A percentile compares a stretch with the other conserved stretches of the same genome.
These are phyloP conservation scores for Caerostris darwini DNA, from an alignment of 1,140 invertebrate species.

Conservation along the genomic window DNA sequence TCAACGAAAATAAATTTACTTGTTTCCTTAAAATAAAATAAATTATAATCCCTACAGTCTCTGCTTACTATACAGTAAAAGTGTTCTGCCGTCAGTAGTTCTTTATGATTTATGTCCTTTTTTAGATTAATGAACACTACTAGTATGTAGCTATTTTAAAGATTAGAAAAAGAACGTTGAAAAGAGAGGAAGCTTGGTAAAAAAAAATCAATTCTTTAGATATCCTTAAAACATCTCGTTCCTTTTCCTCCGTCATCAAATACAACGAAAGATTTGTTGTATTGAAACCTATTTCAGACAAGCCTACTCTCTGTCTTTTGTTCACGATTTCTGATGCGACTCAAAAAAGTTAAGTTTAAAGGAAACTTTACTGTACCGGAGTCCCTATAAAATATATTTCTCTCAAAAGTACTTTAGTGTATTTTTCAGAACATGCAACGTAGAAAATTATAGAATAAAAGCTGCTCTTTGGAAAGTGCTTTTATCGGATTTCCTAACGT, in stretches of 20 bases:
- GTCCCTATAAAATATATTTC: slow-evolving; percentile 48
- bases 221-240: background rate
- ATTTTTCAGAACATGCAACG: slow-evolving; percentile 19
- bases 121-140: background rate
- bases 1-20: too few relatives aligned
- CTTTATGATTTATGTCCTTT: background rate
- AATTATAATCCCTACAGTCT: too few relatives aligned
- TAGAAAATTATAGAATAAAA: slow-evolving; percentile 49
- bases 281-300: slow-evolving; percentile 26
- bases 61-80: too few relatives aligned
- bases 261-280: slow-evolving; percentile 5
- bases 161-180: background rate
- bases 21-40: too few relatives aligned
- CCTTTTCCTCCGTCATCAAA: background rate
- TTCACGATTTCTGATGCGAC: background rate
- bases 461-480: slow-evolving; percentile 35
- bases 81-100: too few relatives aligned
- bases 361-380: background rate
- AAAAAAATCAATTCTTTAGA: background rate
- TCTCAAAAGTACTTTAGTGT: slow-evolving; percentile 12
- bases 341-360: slow-evolving; percentile 38
- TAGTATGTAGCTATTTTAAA: background rate
- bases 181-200: background rate
- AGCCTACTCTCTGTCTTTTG: background rate
- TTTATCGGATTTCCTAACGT: slow-evolving; percentile 52